Percentiles rank a stretch among this genome's conserved stretches.
phyloP scores from a whole-genome alignment of 2,888 invertebrate species.

The Limnephilus marmoratus region DNA sequence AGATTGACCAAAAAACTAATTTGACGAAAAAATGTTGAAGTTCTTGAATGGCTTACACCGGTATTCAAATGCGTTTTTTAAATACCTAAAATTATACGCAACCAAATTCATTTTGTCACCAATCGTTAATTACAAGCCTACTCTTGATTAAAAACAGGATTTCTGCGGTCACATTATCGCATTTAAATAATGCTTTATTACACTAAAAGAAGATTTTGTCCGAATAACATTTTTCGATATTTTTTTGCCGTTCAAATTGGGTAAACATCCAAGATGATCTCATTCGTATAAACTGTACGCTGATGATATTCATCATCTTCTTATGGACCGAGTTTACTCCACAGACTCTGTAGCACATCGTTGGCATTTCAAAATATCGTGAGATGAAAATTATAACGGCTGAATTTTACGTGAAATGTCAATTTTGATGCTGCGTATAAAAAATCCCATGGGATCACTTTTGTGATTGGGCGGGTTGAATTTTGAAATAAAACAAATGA shows the following conservation, averaged over 20 bases:
- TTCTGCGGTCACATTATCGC: conserved; percentile 2
- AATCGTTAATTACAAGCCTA: neutral
- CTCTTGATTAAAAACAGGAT: neutral
- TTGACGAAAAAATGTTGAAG: neutral
- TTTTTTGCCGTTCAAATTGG: neutral
- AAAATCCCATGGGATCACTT: neutral
- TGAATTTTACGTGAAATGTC: conserved; percentile 40
- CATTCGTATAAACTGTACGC: conserved; percentile 19
- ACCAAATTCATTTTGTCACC: neutral
- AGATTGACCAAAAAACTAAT: neutral
- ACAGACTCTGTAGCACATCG: neutral
- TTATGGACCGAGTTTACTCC: neutral
- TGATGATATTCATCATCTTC: conserved; percentile 7
- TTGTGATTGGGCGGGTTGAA: neutral
- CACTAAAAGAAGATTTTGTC: neutral
- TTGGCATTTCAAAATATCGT: conserved; percentile 30
- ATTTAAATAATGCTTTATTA: conserved; percentile 2
- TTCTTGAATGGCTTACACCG: neutral
- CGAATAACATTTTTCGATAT: neutral
- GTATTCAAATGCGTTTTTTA: neutral
- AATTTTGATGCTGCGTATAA: conserved; percentile 10
- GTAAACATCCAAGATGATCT: conserved; percentile 19
- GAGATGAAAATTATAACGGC: conserved; percentile 35
- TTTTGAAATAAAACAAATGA: neutral
- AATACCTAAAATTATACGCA: neutral